Percentiles rank a stretch among this genome's conserved stretches.
Conservation (phyloP, 2,797 vertebrate species). For the Gallinago nigripennis region DNA sequence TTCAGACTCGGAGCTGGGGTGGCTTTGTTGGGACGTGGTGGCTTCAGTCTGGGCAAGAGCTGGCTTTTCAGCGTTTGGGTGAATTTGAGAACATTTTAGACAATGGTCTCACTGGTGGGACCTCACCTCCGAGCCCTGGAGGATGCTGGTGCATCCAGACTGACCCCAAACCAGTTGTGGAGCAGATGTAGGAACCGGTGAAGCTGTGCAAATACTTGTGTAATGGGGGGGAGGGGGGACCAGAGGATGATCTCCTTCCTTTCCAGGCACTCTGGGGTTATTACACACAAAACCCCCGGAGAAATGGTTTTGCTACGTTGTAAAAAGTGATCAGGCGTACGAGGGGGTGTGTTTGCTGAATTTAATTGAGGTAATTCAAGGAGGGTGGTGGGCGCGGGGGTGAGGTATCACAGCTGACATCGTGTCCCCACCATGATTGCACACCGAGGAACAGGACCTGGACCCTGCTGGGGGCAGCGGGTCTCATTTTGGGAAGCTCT, state of each 20-base stretch:
- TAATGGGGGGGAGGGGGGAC: too few relatives aligned
- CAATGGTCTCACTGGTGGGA: fast-evolving
- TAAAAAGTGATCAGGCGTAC: not conserved
- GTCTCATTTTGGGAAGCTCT: not conserved
- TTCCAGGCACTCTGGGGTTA: not conserved
- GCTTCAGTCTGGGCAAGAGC: not conserved
- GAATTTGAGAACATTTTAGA: not conserved
- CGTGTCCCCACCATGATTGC: fast-evolving
- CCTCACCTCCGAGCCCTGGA: not conserved
- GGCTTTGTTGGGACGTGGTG: not conserved
- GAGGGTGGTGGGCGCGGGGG: not conserved
- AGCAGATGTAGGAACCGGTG: fast-evolving
- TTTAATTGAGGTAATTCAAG: not conserved
- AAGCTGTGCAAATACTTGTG: fast-evolving
- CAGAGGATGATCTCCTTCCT: not conserved
- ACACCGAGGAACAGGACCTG: not conserved
- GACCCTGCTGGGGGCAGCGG: not conserved
- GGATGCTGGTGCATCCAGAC: not conserved
- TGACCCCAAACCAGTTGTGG: fast-evolving
- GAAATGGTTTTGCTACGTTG: fast-evolving
- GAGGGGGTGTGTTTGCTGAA: not conserved
- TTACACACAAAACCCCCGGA: not conserved
- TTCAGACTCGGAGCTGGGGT: not conserved
- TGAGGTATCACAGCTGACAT: not conserved
- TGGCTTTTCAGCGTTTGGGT: not conserved